phyloP scores from a whole-genome alignment of 2,113 vertebrate species.

The Crocuta crocuta region DNA sequence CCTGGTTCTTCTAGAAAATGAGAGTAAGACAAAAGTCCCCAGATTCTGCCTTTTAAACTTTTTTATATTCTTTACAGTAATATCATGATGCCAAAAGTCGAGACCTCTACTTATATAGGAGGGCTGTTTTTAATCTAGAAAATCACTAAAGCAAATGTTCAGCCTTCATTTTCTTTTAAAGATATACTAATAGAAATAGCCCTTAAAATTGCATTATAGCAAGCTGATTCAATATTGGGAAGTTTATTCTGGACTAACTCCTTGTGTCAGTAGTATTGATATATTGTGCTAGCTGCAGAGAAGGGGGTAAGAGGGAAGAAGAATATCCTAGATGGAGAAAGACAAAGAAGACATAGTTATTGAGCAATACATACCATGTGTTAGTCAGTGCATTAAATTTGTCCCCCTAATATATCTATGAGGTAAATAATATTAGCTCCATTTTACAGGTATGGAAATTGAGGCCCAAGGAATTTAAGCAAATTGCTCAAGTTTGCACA shows the following conservation, averaged over 20 bases:
- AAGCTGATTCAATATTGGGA: neutral
- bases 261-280: neutral
- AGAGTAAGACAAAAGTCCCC: neutral
- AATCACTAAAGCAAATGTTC: neutral
- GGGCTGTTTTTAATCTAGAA: neutral
- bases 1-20: neutral
- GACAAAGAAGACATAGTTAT: neutral
- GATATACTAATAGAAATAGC: neutral
- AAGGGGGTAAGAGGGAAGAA: neutral
- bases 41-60: neutral
- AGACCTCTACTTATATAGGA: neutral
- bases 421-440: neutral
- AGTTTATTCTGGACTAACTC: neutral
- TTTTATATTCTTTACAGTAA: neutral
- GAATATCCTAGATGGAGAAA: neutral
- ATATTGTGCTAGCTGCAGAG: neutral
- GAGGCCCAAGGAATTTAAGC: neutral
- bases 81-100: neutral
- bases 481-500: accelerated
- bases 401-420: neutral
- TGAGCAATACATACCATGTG: neutral
- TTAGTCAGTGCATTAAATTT: neutral
- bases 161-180: conserved; percentile 39
- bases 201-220: neutral
- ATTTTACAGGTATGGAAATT: neutral